Evolutionary conservation across 2,797 vertebrate genomes (phyloP).

Genomic region (Sebastolobus altivelis): DNA sequence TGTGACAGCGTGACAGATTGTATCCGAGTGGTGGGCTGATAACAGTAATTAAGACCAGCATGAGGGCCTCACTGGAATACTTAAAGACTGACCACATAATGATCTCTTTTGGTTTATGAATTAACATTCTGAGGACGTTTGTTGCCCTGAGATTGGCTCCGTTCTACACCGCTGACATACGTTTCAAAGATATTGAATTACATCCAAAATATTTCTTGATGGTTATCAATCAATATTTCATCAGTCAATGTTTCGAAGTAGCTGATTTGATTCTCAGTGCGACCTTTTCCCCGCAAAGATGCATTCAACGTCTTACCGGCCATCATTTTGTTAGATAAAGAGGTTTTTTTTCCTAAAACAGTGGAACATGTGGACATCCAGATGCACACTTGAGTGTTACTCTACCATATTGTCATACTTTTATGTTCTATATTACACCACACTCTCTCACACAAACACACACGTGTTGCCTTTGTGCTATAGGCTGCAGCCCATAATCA

Average conservation of each 20-base stretch:
- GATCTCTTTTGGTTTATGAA: conserved; percentile 8
- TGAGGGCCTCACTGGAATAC: conserved; percentile 7
- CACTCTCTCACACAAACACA: conserved; percentile 25
- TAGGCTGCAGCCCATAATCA: conserved; percentile 68
- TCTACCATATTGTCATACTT: background rate
- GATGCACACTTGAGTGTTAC: background rate
- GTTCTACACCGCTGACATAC: conserved; percentile 8
- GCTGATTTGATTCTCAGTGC: background rate
- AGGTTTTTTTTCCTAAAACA: background rate
- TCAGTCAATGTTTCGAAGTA: conserved; percentile 12
- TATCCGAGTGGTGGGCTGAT: conserved; percentile 20
- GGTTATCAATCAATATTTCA: conserved; percentile 41
- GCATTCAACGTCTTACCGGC: background rate
- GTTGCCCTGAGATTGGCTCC: background rate
- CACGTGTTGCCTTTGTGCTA: conserved; percentile 54
- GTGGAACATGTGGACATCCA: background rate
- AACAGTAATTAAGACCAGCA: conserved; percentile 32
- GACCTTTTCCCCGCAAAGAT: background rate
- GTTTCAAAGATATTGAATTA: conserved; percentile 8
- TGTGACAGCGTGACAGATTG: conserved; percentile 34
- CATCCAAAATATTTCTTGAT: conserved; percentile 22
- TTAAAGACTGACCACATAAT: conserved; percentile 5
- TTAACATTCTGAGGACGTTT: conserved; percentile 26
- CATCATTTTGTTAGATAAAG: background rate
- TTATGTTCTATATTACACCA: background rate